Base-by-base conservation (phyloP, 2,113 vertebrate species). In the Crotalus horridus region DNA sequence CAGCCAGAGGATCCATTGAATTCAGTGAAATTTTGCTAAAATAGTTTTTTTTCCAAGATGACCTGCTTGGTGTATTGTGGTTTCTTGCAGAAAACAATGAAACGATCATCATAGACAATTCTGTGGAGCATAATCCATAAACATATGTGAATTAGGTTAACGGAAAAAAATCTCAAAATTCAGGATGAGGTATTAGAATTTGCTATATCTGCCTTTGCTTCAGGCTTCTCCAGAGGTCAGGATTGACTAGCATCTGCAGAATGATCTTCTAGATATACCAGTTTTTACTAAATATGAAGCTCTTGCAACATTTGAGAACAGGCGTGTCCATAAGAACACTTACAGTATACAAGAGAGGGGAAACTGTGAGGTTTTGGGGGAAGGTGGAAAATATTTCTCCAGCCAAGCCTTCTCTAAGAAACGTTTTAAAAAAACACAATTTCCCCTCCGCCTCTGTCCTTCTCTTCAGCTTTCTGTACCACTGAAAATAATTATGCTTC, bases 301-400 rank as follows among this genome's bases (percentile, higher is more conserved):
- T 29, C 17, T 23, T 61, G 29, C 17, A 54, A 46, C 7, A 53
- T 61, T 64, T 87, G 46, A 46, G 9, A 87, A 59, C 15, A 48
- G 9, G 20, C 15, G 12, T 51, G 24, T 26, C 26, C 11, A 21
- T 11, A 58, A 29, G 74, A 15, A 29, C 3, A 12, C 17, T 11
- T 87, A 8, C 48, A 7, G 48, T 8, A 4, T 26, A 24, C 74
- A 46, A 85, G 54, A 85, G 13, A 6, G 23, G 33, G 5, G 3
- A 4, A n/a, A 17, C 6, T 48, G 15, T 4, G 53, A 54, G 15
- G n/a, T 53, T 10, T n/a, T 1, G 0, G 6, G 4, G 48, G 0
- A 23, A 4, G 3, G 3, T 1, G 5, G 43, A 1, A 43, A 24
- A 33, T 64, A 7, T 87, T 24, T 46, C 46, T 11, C 10, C 55